Base-by-base conservation (phyloP, 2,113 vertebrate genomes). In the Hypomesus transpacificus region DNA sequence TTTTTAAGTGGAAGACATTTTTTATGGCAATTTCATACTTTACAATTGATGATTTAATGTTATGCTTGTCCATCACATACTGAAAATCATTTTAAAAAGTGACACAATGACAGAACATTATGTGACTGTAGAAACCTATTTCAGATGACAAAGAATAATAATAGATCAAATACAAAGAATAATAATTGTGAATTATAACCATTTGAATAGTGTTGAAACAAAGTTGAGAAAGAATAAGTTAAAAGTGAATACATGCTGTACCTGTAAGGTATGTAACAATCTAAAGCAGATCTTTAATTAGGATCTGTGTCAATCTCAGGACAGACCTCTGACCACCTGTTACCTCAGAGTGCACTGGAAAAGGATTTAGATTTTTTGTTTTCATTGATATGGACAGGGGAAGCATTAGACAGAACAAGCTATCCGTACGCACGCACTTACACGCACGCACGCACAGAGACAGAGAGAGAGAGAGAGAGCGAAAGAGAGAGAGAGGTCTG, bases 271-370 rank as follows among this genome's bases (percentile, higher is more conserved):
- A 39, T 66, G 63, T 66, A 73, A 66, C 52, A 28, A 20, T 46
- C 69, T 52, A 76, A 62, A 31, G 39, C 63, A 57, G 54, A 65
- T 61, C 75, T 80, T 57, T 20, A 65, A 76, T 3, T 5, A 70
- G 82, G 14, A 16, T 63, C 59, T 61, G 59, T 61, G 14, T 56
- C 73, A 20, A 78, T 80, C 81, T 80, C 61, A 59, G 54, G 18
- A 17, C 61, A 63, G 39, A 70, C 82, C 75, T 69, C 57, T 3
- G 60, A 70, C 82, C 82, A 85, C 85, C 82, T 88, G 85, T 87
- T 87, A 85, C 81, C 82, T 85, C 71, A 71, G 65, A 80, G 65
- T 16, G 75, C 57, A 79, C 79, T 84, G 22, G 16, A 66, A 85
- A 60, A 82, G 53, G 54, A 61, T 67, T 57, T 68, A 67, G 69